Conservation (phyloP, 2,888 invertebrate species). For the Andrena haemorrhoa region DNA sequence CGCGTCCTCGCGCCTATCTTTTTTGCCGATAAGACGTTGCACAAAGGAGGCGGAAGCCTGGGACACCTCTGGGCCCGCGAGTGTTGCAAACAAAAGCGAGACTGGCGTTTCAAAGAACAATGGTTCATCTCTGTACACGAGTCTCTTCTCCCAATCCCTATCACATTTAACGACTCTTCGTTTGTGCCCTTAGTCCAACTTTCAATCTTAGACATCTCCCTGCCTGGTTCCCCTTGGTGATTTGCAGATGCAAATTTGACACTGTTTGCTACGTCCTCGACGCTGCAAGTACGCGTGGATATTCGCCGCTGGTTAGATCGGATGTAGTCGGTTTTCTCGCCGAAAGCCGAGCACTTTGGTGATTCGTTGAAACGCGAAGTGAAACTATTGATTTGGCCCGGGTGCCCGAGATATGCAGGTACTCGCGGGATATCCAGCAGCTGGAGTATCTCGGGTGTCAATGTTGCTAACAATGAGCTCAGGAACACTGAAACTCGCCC, state of each 20-base stretch:
- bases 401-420: background rate
- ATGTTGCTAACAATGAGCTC: too few species aligned
- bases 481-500: background rate
- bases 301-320: background rate
- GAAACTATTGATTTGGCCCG: background rate
- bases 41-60: background rate
- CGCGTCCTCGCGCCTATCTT: background rate
- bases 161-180: background rate
- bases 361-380: background rate
- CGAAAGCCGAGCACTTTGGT: background rate
- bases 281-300: background rate
- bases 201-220: background rate
- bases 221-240: too few species aligned
- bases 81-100: conserved; percentile 6
- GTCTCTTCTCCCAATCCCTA: background rate
- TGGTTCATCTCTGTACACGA: background rate
- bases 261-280: too few species aligned
- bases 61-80: background rate
- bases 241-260: too few species aligned
- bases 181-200: background rate
- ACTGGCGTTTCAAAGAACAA: background rate
- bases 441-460: background rate
- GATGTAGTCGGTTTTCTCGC: background rate
- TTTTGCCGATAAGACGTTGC: background rate
- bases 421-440: background rate